Conservation (phyloP, 2,888 invertebrate genomes). For the Epinotia demarniana region DNA sequence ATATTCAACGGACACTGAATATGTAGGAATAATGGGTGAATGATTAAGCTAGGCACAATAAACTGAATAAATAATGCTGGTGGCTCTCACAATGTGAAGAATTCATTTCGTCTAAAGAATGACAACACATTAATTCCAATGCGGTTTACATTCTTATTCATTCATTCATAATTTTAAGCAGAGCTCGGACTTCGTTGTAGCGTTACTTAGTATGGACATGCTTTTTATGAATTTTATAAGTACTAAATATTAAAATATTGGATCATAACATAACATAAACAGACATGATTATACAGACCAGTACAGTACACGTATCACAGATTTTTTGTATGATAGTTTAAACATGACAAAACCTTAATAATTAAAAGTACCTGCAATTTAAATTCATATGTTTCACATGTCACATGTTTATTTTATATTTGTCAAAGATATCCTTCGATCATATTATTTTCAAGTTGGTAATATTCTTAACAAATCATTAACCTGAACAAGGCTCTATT, state of each 20-base stretch:
- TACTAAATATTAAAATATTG: background rate
- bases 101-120: slow-evolving; percentile 14
- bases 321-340: background rate
- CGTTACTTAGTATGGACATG: background rate
- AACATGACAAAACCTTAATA: background rate
- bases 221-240: slow-evolving; percentile 6
- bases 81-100: background rate
- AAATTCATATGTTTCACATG: too few relatives aligned
- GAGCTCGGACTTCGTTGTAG: slow-evolving; percentile 3
- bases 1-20: background rate
- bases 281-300: background rate
- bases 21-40: background rate
- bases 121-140: background rate
- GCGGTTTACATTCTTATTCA: background rate
- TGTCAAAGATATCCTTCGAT: background rate
- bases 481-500: background rate
- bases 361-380: background rate
- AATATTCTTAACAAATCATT: background rate
- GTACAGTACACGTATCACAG: background rate
- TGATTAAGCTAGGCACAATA: background rate
- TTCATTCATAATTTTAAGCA: background rate
- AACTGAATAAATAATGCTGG: background rate
- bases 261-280: background rate
- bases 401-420: too few relatives aligned
- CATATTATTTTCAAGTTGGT: background rate